These are phyloP conservation scores for Chymomyza caudatula DNA, from an alignment of 2,888 invertebrate genomes.

Conservation along the genomic window DNA sequence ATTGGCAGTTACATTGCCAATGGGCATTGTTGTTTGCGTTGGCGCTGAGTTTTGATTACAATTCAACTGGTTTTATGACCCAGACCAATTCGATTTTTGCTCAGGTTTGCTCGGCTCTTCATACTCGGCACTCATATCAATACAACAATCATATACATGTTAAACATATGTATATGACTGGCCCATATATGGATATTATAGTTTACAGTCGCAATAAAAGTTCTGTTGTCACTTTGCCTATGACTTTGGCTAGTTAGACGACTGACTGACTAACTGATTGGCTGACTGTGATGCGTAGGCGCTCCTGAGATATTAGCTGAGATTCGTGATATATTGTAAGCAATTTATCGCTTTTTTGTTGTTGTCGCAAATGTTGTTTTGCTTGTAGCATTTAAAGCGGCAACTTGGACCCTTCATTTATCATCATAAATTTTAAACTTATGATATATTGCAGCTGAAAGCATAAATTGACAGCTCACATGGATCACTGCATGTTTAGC, in stretches of 20 bases:
- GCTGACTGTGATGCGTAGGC: conserved; percentile 18
- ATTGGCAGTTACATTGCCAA: not conserved
- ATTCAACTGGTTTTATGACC: not conserved
- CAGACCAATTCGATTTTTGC: not conserved
- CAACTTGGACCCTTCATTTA: not conserved
- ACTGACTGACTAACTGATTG: not conserved
- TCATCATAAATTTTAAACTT: not conserved
- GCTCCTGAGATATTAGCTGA: conserved; percentile 23
- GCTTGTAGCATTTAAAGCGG: too few species aligned
- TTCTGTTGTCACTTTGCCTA: not conserved
- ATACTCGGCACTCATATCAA: not conserved
- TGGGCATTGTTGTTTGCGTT: not conserved
- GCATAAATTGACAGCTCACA: not conserved
- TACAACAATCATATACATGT: not conserved
- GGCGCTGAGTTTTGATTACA: conserved; percentile 20
- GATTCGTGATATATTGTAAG: not conserved
- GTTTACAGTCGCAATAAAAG: not conserved
- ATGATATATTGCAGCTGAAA: not conserved
- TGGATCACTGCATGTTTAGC: not conserved
- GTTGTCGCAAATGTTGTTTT: not conserved
- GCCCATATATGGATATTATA: conserved; percentile 38
- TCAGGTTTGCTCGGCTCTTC: not conserved
- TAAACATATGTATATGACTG: conserved; percentile 11
- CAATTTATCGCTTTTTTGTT: not conserved
- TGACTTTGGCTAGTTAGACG: not conserved